Evolutionary conservation across 2,113 vertebrate species (phyloP).

Genomic region (Piaya cayana): DNA sequence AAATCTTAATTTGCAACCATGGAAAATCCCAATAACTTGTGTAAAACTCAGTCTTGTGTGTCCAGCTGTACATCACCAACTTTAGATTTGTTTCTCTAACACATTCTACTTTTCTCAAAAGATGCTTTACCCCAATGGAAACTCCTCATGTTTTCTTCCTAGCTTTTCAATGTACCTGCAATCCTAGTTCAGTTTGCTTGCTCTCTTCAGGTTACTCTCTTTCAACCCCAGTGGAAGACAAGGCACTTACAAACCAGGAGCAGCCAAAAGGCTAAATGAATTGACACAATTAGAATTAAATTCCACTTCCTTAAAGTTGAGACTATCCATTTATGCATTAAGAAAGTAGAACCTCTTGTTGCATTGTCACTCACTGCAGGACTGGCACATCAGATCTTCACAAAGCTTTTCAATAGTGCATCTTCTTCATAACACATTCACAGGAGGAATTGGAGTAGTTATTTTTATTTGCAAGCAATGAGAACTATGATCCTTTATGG

Average conservation of each 20-base stretch:
- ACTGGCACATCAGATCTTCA: background rate
- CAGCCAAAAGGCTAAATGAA: background rate
- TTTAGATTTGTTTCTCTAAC: background rate
- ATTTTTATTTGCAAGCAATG: background rate
- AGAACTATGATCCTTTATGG: background rate
- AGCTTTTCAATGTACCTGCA: background rate
- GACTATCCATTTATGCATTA: background rate
- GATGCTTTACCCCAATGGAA: background rate
- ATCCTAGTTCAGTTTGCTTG: background rate
- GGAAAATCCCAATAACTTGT: background rate
- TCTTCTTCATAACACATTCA: background rate
- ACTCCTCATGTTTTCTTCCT: background rate
- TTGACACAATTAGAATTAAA: background rate
- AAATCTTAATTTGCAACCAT: background rate
- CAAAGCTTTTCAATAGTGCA: background rate
- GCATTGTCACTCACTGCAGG: background rate
- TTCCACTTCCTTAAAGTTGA: background rate
- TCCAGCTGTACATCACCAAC: background rate
- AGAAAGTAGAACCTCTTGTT: background rate
- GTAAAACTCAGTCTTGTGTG: background rate
- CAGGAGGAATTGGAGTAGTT: background rate
- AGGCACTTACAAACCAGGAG: background rate
- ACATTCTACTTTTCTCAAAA: background rate
- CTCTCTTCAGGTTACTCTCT: background rate
- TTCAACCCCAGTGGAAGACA: background rate